Evolutionary conservation across 2,113 vertebrate species (phyloP).

Genomic region (Peromyscus polionotus): DNA sequence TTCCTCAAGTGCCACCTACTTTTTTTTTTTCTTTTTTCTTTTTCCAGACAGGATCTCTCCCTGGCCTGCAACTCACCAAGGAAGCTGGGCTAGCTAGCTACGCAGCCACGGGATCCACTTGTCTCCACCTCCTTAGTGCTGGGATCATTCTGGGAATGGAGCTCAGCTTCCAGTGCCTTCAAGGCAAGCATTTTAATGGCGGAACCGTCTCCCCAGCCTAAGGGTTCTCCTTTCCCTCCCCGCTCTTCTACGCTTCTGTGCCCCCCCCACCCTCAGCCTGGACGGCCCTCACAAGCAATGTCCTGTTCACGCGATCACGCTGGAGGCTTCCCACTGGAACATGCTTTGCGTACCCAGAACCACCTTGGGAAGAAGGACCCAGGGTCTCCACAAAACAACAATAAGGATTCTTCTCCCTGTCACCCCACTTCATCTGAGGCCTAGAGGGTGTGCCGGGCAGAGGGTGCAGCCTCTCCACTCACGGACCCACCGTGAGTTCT

Average conservation of each 20-base stretch:
- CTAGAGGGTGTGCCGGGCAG: background rate
- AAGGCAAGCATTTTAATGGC: background rate
- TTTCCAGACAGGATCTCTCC: background rate
- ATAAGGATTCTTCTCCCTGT: background rate
- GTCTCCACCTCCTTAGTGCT: background rate
- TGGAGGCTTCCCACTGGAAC: accelerated
- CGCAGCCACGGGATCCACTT: background rate
- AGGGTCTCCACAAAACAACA: background rate
- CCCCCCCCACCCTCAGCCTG: no score
- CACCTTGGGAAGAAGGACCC: background rate
- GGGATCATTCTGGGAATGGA: background rate
- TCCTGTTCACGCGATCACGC: background rate
- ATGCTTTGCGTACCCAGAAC: background rate
- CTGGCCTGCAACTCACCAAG: background rate
- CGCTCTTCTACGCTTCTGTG: background rate
- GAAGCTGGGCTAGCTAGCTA: background rate
- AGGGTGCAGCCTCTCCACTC: background rate
- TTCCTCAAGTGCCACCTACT: background rate
- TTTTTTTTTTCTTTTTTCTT: no score
- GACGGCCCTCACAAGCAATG: accelerated
- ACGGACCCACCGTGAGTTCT: accelerated
- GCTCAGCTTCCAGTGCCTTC: no score
- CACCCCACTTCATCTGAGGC: background rate
- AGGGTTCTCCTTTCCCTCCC: background rate
- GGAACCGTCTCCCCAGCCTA: no score